Evolutionary conservation across 2,888 invertebrate species (phyloP).

Genomic region (Drosophila subsilvestris): DNA sequence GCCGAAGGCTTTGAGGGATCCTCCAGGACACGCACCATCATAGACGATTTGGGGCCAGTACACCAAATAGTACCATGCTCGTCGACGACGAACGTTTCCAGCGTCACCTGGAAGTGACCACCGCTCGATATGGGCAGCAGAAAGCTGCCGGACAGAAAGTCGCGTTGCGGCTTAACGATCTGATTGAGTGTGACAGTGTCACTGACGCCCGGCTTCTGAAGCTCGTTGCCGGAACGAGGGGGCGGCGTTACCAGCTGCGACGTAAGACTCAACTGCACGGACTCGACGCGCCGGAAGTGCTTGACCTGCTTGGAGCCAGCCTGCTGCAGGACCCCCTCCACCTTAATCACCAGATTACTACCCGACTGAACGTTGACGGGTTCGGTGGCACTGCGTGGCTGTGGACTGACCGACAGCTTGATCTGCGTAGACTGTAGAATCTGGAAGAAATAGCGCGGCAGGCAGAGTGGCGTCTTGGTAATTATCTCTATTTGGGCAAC

Average conservation of each 20-base stretch:
- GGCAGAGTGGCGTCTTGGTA: constrained; percentile 87
- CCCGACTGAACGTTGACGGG: constrained; percentile 93
- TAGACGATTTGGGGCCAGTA: constrained; percentile 91
- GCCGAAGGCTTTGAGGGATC: constrained; percentile 81
- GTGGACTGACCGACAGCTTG: constrained; percentile 92
- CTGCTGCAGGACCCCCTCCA: constrained; percentile 95
- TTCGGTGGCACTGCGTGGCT: constrained; percentile 91
- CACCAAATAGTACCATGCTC: constrained; percentile 94
- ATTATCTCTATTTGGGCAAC: constrained; percentile 87
- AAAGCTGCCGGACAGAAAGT: constrained; percentile 97
- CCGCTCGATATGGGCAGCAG: constrained; percentile 87
- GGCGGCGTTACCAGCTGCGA: constrained; percentile 86
- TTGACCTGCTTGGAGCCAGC: constrained; percentile 87
- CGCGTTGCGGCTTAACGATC: constrained; percentile 94
- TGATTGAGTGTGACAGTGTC: constrained; percentile 88
- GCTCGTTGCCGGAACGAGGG: constrained; percentile 74
- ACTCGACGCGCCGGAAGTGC: constrained; percentile 88
- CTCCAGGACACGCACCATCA: constrained; percentile 83
- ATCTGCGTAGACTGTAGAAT: constrained; percentile 91
- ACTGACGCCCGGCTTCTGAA: constrained; percentile 67
- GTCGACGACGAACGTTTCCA: constrained; percentile 94
- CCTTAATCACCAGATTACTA: constrained; percentile 94
- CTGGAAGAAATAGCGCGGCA: constrained; percentile 93
- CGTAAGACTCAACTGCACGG: constrained; percentile 89
- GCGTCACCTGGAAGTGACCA: constrained; percentile 90